These are phyloP conservation scores for Himalopsyche kuldschensis DNA, from an alignment of 2,888 invertebrate genomes.

Conservation along the genomic window DNA sequence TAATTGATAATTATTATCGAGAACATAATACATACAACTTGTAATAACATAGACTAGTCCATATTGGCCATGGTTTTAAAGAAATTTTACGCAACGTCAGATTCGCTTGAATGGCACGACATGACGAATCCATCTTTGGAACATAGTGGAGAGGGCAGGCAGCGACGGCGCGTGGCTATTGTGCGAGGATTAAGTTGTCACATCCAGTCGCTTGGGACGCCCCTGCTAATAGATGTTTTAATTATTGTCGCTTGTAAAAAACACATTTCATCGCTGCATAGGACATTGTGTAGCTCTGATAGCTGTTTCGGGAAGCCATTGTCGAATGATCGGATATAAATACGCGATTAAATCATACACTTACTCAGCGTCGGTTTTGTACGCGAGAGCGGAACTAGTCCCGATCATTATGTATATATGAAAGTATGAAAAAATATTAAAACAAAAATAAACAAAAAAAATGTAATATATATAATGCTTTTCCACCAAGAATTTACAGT, in stretches of 20 bases:
- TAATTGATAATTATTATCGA: too few relatives aligned
- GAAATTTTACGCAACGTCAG: background rate
- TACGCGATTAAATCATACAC: too few relatives aligned
- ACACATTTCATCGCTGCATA: conserved; percentile 12
- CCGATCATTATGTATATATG: too few relatives aligned
- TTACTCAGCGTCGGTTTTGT: too few relatives aligned
- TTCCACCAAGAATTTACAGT: too few relatives aligned
- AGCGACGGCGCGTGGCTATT: conserved; percentile 34
- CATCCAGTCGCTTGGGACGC: conserved; percentile 20
- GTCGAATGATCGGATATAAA: too few relatives aligned
- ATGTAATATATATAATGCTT: too few relatives aligned
- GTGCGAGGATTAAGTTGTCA: conserved; percentile 39
- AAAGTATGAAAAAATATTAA: too few relatives aligned
- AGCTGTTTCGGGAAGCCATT: too few relatives aligned
- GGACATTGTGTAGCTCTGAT: background rate
- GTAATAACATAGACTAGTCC: background rate
- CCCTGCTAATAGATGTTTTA: conserved; percentile 29
- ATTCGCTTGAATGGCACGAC: background rate
- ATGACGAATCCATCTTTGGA: background rate
- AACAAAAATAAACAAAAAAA: too few relatives aligned
- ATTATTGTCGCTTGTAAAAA: conserved; percentile 25
- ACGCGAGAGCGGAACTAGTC: too few relatives aligned
- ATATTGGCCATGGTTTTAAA: background rate
- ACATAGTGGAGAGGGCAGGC: background rate
- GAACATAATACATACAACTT: background rate